These are phyloP conservation scores for Coregonus ussuriensis DNA, from an alignment of 2,797 vertebrate genomes.

Conservation along the genomic window DNA sequence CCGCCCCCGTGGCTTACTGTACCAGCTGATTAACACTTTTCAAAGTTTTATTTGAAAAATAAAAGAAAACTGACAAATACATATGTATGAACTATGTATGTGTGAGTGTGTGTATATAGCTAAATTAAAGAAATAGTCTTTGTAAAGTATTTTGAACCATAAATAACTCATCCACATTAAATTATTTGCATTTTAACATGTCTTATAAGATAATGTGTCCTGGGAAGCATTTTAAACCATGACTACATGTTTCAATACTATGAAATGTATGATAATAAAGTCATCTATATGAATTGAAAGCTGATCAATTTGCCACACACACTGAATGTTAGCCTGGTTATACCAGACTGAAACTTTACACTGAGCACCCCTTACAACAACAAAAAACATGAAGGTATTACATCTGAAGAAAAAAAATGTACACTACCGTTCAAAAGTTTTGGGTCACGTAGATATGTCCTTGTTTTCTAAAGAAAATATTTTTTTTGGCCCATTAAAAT, in stretches of 20 bases:
- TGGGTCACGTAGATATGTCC: too few species aligned
- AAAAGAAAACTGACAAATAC: slow-evolving; percentile 41
- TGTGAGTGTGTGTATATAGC: slow-evolving; percentile 27
- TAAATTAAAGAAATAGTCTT: slow-evolving; percentile 55
- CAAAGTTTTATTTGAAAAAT: slow-evolving; percentile 67
- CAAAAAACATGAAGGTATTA: too few species aligned
- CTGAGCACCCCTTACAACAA: too few species aligned
- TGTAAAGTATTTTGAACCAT: slow-evolving; percentile 40
- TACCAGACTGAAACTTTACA: too few species aligned
- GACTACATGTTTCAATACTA: not conserved
- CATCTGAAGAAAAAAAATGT: too few species aligned
- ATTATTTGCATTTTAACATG: slow-evolving; percentile 25
- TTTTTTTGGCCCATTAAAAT: too few species aligned
- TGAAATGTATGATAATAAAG: not conserved
- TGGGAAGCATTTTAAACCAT: not conserved
- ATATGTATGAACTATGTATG: slow-evolving; percentile 48
- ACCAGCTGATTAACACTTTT: slow-evolving; percentile 68
- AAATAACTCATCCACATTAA: slow-evolving; percentile 40
- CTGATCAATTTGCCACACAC: too few species aligned
- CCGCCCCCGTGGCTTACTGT: slow-evolving; percentile 23
- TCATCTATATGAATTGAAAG: too few species aligned
- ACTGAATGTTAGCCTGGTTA: too few species aligned
- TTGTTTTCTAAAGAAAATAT: too few species aligned
- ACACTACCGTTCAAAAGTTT: too few species aligned
- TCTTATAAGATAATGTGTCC: slow-evolving; percentile 23